Conservation (phyloP, 2,888 invertebrate genomes). For the Tipula vernalis region DNA sequence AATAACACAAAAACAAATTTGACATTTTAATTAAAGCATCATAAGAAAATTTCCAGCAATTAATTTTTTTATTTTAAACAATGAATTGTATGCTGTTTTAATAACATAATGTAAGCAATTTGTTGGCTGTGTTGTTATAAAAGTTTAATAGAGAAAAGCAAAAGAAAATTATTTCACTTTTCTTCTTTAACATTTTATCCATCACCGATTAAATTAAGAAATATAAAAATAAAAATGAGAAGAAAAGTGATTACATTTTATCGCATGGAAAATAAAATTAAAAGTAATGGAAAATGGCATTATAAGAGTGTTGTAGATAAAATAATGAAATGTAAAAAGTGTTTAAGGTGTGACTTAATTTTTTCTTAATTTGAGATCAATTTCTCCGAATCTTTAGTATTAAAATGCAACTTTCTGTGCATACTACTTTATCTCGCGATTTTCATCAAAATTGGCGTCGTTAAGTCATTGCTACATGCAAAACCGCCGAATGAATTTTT, state of each 20-base stretch:
- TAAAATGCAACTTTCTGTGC: no score
- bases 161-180: background rate
- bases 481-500: no score
- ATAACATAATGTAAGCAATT: background rate
- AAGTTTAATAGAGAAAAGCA: background rate
- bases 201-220: background rate
- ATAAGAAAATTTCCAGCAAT: background rate
- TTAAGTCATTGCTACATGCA: no score
- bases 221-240: background rate
- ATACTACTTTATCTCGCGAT: no score
- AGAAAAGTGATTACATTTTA: background rate
- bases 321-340: background rate
- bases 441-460: no score
- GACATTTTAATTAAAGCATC: background rate
- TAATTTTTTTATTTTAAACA: background rate
- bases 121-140: background rate
- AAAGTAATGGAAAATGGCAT: background rate
- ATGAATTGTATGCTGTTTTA: background rate
- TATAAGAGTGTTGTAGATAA: background rate
- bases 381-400: no score
- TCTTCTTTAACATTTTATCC: background rate
- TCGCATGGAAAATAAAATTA: background rate
- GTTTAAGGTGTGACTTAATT: background rate
- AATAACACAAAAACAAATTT: background rate
- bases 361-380: no score